These are phyloP conservation scores for Strigamia crassipes DNA, from an alignment of 2,888 invertebrate genomes.

Conservation along the genomic window DNA sequence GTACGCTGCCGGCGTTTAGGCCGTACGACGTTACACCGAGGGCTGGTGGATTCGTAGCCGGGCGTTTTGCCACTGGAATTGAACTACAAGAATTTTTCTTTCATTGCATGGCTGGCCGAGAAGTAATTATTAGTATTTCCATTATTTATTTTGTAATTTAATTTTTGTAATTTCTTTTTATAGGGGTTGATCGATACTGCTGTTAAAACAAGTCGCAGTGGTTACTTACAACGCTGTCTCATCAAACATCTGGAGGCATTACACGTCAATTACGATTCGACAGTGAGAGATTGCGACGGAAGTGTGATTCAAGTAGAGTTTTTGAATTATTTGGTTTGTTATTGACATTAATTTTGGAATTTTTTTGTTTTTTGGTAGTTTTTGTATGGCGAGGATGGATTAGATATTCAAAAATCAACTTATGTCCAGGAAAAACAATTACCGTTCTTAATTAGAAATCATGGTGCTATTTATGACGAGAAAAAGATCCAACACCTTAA, in stretches of 20 bases:
- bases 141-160: not conserved
- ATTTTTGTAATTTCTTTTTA: conserved; percentile 49
- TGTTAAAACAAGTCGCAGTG: conserved; percentile 97
- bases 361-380: conserved; percentile 64
- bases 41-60: conserved; percentile 95
- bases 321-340: not conserved
- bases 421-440: conserved; percentile 78
- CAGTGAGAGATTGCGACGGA: conserved; percentile 93
- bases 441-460: conserved; percentile 81
- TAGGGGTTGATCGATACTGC: conserved; percentile 98
- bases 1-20: conserved; percentile 84
- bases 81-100: conserved; percentile 98
- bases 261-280: conserved; percentile 88
- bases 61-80: conserved; percentile 97
- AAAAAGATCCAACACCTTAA: conserved; percentile 28
- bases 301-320: conserved; percentile 78
- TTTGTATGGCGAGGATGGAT: conserved; percentile 90
- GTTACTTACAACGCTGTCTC: conserved; percentile 94
- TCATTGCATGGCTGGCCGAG: conserved; percentile 99
- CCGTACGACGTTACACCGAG: conserved; percentile 85
- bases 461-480: conserved; percentile 60
- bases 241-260: conserved; percentile 97
- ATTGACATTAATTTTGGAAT: conserved; percentile 47
- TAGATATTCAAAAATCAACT: conserved; percentile 85
- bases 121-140: conserved; percentile 64